Base-by-base conservation (phyloP, 2,888 invertebrate genomes). In the Allacma fusca region DNA sequence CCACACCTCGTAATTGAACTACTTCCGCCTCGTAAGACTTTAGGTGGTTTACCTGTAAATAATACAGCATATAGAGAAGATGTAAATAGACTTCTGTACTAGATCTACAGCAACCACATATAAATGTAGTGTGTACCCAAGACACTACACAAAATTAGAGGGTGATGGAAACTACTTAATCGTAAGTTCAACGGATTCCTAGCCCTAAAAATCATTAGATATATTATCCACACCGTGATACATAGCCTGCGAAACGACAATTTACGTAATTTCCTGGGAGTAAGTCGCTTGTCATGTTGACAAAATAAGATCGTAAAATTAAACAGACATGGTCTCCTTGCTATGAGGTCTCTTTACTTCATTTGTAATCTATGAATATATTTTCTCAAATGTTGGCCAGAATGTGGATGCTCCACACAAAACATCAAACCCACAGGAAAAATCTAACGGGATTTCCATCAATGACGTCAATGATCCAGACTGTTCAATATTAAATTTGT, bases 1-100 rank as follows among this genome's bases (percentile, higher is more conserved):
- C 89, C 21, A 90, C 83, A 0, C 90, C 90, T 71, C 90, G 87
- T 7, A 91, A 86, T 81, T 90, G 88, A 75, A 87, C 88, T 24
- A 90, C 88, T 86, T 91, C 91, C 0, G 87, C 87, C 86, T 90
- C 89, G 84, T 88, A 89, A 2, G 88, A 87, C 85, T 89, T 89
- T 82, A 91, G 85, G 81, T 88, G 87, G 81, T 88, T 87, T 65
- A 90, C 86, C 88, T 88, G 80, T 81, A 75, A 43, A 78, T 34
- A 28, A 62, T 50, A 13, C 7, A 59, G 5, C 59, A n/a, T 21
- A 59, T 21, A 59, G 19, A 23, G 9, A n/a, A 13, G 5, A 59
- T 59, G 59, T 59, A 13, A 59, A 13, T 59, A 9, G 5, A 40
- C 13, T 40, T 9, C n/a, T n/a, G n/a, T n/a, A n/a, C n/a, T n/a